Evolutionary conservation across 2,113 vertebrate genomes (phyloP).

Genomic region (Pachycephala philippinensis): DNA sequence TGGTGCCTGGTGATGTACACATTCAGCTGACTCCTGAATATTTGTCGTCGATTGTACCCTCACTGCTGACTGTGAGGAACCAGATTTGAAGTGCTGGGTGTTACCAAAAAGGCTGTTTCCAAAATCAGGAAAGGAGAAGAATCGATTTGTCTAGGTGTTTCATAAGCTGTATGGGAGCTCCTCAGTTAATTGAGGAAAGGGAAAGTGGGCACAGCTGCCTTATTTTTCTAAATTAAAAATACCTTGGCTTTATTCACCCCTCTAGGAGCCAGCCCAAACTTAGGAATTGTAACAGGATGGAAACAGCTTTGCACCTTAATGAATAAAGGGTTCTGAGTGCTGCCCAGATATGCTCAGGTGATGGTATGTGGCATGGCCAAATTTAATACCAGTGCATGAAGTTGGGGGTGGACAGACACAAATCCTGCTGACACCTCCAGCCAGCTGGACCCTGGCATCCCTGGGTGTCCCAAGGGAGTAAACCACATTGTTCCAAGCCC

Average conservation of each 20-base stretch:
- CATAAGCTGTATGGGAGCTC: background rate
- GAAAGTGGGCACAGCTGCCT: background rate
- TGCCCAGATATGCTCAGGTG: background rate
- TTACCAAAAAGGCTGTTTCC: background rate
- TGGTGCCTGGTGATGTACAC: accelerated
- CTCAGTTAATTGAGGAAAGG: background rate
- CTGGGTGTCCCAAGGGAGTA: background rate
- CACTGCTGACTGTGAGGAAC: background rate
- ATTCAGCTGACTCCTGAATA: background rate
- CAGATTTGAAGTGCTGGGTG: background rate
- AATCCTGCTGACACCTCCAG: background rate
- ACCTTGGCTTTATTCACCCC: background rate
- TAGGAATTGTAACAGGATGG: background rate
- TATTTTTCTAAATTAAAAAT: background rate
- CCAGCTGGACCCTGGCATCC: background rate
- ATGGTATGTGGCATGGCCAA: background rate
- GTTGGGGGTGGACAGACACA: background rate
- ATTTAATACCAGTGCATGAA: background rate
- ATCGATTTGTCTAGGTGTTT: background rate
- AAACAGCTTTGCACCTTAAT: background rate
- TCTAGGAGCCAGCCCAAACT: background rate
- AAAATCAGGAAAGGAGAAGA: background rate
- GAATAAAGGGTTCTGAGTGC: background rate
- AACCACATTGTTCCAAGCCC: background rate
- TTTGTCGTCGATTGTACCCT: accelerated